These are phyloP conservation scores for Lamellibrachia satsuma DNA, from an alignment of 2,888 invertebrate genomes.

Conservation along the genomic window DNA sequence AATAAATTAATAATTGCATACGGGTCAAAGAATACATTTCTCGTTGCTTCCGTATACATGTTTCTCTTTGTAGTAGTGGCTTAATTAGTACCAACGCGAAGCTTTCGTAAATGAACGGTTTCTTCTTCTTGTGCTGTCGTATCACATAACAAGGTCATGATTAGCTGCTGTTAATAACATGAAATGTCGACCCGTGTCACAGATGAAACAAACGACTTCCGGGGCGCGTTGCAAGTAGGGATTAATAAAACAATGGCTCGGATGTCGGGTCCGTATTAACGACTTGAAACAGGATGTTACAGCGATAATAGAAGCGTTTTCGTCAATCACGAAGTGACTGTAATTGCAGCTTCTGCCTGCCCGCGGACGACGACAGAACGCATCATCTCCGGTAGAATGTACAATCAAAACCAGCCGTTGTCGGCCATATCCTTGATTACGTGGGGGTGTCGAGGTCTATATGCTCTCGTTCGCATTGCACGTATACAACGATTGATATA, in stretches of 20 bases:
- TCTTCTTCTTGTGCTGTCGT: not conserved
- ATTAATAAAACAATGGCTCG: not conserved
- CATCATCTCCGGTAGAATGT: not conserved
- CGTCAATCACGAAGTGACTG: not conserved
- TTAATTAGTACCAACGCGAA: slow-evolving; percentile 2
- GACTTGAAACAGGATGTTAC: not conserved
- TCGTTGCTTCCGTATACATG: not conserved
- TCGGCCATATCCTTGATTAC: not conserved
- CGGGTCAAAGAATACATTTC: not conserved
- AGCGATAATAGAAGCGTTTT: slow-evolving; percentile 13
- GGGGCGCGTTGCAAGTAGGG: not conserved
- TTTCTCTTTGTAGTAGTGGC: not conserved
- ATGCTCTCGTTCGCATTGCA: not conserved
- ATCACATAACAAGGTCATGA: not conserved
- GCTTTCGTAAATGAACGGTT: not conserved
- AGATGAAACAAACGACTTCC: slow-evolving; percentile 3
- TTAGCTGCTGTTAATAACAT: not conserved
- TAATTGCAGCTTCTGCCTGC: not conserved
- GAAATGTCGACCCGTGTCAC: slow-evolving; percentile 7
- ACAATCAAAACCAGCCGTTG: not conserved
- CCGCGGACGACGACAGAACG: not conserved
- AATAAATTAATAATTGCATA: too few species aligned
- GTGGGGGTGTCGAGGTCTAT: not conserved
- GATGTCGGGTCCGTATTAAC: slow-evolving; percentile 6
- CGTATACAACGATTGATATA: not conserved